A percentile compares a stretch with the other conserved stretches of the same genome.
Evolutionary conservation across 2,113 vertebrate species (phyloP).

Genomic region (Erythrocercus mccallii): DNA sequence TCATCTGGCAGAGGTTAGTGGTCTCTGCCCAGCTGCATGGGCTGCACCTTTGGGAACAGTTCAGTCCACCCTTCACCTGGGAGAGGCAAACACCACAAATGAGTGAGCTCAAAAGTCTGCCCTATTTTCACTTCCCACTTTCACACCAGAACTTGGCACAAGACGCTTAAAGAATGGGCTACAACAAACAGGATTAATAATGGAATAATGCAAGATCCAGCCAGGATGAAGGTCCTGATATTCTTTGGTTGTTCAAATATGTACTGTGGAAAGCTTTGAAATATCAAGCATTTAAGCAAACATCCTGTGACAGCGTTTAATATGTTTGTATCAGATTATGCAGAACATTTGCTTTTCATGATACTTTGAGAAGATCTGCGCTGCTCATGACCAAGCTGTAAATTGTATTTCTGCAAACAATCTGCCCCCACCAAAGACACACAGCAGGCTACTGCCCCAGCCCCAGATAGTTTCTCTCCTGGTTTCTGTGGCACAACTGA

Average conservation of each 20-base stretch:
- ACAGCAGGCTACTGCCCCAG: not conserved
- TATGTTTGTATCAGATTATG: not conserved
- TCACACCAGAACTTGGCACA: not conserved
- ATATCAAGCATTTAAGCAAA: conserved; percentile 27
- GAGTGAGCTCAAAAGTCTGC: not conserved
- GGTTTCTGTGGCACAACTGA: not conserved
- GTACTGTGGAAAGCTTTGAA: not conserved
- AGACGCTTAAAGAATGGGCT: not conserved
- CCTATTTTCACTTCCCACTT: not conserved
- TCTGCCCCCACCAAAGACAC: not conserved
- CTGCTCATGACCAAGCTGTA: not conserved
- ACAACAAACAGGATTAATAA: not conserved
- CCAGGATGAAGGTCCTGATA: not conserved
- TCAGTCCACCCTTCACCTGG: not conserved
- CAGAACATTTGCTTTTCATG: conserved; percentile 9
- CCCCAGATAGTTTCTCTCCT: not conserved
- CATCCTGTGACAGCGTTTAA: not conserved
- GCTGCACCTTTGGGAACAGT: not conserved
- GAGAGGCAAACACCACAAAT: not conserved
- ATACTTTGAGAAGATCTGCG: not conserved
- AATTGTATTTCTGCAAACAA: not conserved
- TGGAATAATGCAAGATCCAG: not conserved
- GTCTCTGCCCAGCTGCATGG: not conserved
- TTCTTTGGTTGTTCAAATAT: not conserved
- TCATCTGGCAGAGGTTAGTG: not conserved